Base-by-base conservation (phyloP, 1,140 invertebrate genomes). In the Phortica variegata region DNA sequence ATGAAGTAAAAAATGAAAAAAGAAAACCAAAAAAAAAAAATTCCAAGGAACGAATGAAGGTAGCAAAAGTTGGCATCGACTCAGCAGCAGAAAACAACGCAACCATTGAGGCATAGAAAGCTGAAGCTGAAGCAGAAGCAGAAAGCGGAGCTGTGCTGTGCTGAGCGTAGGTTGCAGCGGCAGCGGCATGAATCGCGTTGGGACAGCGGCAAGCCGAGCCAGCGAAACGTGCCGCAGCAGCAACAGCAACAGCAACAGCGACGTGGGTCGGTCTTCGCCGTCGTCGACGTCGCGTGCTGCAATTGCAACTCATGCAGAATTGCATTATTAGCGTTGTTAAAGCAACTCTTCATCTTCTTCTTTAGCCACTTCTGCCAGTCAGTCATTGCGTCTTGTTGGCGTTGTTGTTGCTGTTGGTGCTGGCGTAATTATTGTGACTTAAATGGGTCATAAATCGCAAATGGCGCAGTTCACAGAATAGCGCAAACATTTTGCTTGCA, bases 381-480 rank as follows among this genome's bases (percentile, higher is more conserved):
- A 26, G 10, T 26, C 10, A 5, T 26, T 26, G 17, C 21, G 23
- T 20, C 15, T 47, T 32, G 44, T 38, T 47, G n/a, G n/a, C n/a
- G n/a, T n/a, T n/a, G n/a, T n/a, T n/a, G n/a, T n/a, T n/a, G n/a
- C n/a, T n/a, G n/a, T n/a, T n/a, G n/a, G n/a, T n/a, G n/a, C n/a
- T n/a, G 31, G 20, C 47, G 66, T 71, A 71, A 71, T 71, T 71
- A 71, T 60, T 57, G 36, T 56, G 62, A 63, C 66, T 71, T 61
- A 71, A 71, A 63, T 71, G 66, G 68, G 68, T 66, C 66, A 71
- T 71, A 71, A 71, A 71, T 71, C 71, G 66, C 60, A 52, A 58
- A 47, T 45, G 48, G 40, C 33, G 43, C 43, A 51, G 46, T 36
- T 40, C 42, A n/a, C n/a, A n/a, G n/a, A n/a, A n/a, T n/a, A n/a